Percentiles rank a stretch among this genome's conserved stretches.
Conservation (phyloP, 2,113 vertebrate species). For the Macrotus californicus region DNA sequence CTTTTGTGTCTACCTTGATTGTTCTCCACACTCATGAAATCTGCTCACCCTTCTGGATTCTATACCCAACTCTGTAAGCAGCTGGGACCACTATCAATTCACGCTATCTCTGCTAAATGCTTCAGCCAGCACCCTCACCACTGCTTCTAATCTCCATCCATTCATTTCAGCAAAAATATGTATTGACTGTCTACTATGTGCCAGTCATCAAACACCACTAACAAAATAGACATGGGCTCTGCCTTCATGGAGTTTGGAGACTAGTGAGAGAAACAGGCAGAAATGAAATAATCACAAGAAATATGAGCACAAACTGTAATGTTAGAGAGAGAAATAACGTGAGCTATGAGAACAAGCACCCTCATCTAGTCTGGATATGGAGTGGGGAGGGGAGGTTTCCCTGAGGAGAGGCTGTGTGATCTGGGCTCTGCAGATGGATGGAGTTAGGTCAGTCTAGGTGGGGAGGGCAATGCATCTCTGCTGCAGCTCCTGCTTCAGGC, state of each 20-base stretch:
- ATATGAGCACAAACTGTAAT: neutral
- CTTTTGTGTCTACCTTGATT: neutral
- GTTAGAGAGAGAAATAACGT: neutral
- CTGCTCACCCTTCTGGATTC: neutral
- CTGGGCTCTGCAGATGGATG: neutral
- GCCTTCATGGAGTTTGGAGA: neutral
- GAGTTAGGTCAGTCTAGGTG: neutral
- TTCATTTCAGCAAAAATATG: neutral
- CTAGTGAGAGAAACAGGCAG: neutral
- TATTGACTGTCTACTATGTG: neutral
- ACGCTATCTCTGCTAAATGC: neutral
- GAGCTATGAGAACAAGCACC: neutral
- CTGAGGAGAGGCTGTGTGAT: neutral
- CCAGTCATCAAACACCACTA: neutral
- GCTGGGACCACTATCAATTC: neutral
- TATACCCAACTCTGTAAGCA: neutral
- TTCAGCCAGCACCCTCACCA: neutral
- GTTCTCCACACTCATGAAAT: neutral
- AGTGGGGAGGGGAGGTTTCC: neutral
- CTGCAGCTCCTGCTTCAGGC: neutral
- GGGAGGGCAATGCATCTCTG: neutral
- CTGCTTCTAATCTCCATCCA: neutral
- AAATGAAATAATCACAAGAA: neutral
- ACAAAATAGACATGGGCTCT: neutral
- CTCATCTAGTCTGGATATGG: neutral